A percentile compares a stretch with the other conserved stretches of the same genome.
phyloP scores from a whole-genome alignment of 2,113 vertebrate genomes.

The Beaufortia kweichowensis region DNA sequence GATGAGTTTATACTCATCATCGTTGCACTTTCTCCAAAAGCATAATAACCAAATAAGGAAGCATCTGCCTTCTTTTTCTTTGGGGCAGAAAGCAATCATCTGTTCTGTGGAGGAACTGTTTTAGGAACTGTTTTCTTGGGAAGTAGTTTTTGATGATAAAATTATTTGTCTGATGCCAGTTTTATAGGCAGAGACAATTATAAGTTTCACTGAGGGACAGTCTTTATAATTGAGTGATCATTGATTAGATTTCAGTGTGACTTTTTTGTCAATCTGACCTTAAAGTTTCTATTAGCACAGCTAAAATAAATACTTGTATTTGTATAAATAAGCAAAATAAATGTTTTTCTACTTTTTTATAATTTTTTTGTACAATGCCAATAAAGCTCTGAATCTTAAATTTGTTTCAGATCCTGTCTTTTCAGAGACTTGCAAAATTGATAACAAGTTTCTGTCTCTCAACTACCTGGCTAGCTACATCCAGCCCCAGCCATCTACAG shows the following conservation, averaged over 20 bases:
- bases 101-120: constrained; percentile 34
- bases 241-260: too few species aligned
- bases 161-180: too few species aligned
- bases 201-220: too few species aligned
- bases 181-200: too few species aligned
- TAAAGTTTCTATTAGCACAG: too few species aligned
- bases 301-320: too few species aligned
- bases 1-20: constrained; percentile 55
- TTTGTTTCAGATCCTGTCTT: constrained; percentile 81
- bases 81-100: constrained; percentile 39
- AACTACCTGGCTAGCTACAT: constrained; percentile 94
- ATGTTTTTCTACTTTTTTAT: too few species aligned
- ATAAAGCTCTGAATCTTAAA: too few species aligned
- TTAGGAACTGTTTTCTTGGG: background rate
- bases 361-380: too few species aligned
- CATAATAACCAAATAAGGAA: constrained; percentile 72
- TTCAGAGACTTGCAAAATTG: constrained; percentile 85
- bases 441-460: constrained; percentile 91
- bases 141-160: background rate
- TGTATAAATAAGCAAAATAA: too few species aligned
- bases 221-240: too few species aligned
- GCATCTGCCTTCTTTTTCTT: constrained; percentile 60
- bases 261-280: too few species aligned
- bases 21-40: constrained; percentile 47
- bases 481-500: constrained; percentile 83